Base-by-base conservation (phyloP, 1,140 invertebrate genomes). In the Laodelphax striatellus region DNA sequence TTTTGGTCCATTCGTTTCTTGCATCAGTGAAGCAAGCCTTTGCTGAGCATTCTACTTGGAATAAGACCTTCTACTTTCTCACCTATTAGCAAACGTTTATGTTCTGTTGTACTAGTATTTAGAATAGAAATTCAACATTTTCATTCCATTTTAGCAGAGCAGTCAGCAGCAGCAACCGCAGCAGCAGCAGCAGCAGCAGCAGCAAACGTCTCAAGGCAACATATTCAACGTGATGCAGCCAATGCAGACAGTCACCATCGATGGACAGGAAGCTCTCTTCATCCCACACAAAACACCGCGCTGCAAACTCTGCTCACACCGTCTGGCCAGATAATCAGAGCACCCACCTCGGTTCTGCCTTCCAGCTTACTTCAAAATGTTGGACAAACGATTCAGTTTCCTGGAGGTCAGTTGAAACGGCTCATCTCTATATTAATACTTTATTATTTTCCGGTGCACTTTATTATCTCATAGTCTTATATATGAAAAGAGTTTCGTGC, bases 241-340 rank as follows among this genome's bases (percentile, higher is more conserved):
- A 41, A 85, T 92, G 80, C 92, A 94, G 72, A 88, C 90, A 0
- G 87, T 96, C 9, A 93, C 89, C 19, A 87, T 95, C 6, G 92
- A 94, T 72, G 92, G 92, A 0, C 92, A 94, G 69, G 93, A 95
- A 70, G 90, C 91, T 0, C 79, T 95, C 21, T 94, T 71, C 90
- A 69, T 70, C 67, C 68, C 21, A 58, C 63, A 34, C 57, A 55
- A 17, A 52, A 41, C 58, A 44, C 22, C 24, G 16, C 16, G 54
- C 60, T 71, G 11, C 77, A 75, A 66, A 75, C 76, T 6, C 71
- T 80, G 31, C 70, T 80, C 6, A 77, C 80, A 9, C 78, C 80
- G 9, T 72, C 72, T 38, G 85, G 84, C 0, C 85, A 87, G 67
- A 77, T 86, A 8, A 79, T 87, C 1, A 69, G 84, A 22, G 77